These are phyloP conservation scores for Octopus sinensis DNA, from an alignment of 1,140 invertebrate genomes.

Conservation along the genomic window DNA sequence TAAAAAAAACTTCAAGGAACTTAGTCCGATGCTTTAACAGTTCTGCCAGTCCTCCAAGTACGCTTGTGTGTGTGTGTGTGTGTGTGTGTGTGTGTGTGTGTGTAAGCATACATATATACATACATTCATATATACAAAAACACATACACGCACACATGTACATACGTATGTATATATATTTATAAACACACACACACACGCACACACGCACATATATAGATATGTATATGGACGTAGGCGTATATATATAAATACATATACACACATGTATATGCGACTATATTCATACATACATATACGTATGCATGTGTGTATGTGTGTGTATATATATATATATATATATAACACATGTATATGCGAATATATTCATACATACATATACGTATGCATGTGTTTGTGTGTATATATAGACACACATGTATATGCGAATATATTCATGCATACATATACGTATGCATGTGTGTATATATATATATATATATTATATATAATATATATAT, in stretches of 20 bases:
- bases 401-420: not conserved
- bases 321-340: too few species aligned
- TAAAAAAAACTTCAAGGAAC: too few species aligned
- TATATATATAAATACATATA: not conserved
- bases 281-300: not conserved
- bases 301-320: not conserved
- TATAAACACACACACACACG: not conserved
- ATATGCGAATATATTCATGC: not conserved
- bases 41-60: too few species aligned
- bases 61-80: not conserved
- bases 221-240: not conserved
- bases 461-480: not conserved
- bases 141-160: not conserved
- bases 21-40: too few species aligned
- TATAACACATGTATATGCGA: not conserved
- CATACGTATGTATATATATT: not conserved
- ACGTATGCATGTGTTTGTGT: not conserved
- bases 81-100: not conserved
- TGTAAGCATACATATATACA: not conserved
- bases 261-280: not conserved
- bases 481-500: not conserved
- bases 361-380: not conserved
- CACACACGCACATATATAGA: not conserved
- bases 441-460: not conserved
- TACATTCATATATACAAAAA: not conserved